Evolutionary conservation across 1,140 invertebrate genomes (phyloP).

Genomic region (Cryptotermes secundus): DNA sequence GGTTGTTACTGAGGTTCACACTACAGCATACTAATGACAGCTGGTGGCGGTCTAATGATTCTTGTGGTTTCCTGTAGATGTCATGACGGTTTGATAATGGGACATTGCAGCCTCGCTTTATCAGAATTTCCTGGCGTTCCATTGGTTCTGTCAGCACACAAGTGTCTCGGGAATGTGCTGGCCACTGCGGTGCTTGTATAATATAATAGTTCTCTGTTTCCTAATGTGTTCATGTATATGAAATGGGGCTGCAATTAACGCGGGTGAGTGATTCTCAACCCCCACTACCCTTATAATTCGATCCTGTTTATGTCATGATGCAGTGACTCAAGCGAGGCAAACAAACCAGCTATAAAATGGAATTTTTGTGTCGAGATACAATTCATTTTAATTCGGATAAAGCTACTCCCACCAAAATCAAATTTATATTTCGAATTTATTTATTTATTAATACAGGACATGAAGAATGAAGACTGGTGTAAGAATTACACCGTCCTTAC

Average conservation of each 20-base stretch:
- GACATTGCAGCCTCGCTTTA: not conserved
- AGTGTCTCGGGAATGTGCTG: not conserved
- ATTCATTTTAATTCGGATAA: no score
- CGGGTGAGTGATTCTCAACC: not conserved
- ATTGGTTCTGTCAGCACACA: not conserved
- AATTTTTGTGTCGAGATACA: no score
- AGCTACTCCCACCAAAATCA: no score
- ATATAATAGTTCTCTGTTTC: not conserved
- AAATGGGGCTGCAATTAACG: constrained; percentile 10
- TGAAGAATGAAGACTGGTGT: no score
- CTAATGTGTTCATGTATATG: not conserved
- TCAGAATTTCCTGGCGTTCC: not conserved
- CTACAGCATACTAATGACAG: not conserved
- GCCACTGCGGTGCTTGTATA: not conserved
- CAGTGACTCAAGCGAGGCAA: not conserved
- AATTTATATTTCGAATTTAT: no score
- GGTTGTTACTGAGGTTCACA: not conserved
- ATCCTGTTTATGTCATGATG: not conserved
- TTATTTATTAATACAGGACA: no score
- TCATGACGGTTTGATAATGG: not conserved
- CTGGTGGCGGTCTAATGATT: not conserved
- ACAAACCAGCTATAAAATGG: no score
- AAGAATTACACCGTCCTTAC: no score
- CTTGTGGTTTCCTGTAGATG: not conserved
- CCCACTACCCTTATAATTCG: no score